Base-by-base conservation (phyloP, 2,113 vertebrate species). In the Eubucco bourcierii region DNA sequence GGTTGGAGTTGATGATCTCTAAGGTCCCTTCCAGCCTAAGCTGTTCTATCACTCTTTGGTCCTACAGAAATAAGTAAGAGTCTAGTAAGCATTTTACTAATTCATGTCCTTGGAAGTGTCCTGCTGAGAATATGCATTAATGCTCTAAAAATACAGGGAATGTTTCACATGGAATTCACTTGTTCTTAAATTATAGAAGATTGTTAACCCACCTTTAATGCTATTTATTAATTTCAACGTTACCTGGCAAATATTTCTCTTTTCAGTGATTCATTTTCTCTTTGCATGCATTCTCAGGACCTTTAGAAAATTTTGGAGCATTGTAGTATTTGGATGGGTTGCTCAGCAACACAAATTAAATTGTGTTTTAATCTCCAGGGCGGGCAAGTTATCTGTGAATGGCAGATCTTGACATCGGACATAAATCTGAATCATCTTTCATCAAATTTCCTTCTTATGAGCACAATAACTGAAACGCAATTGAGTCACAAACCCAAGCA, bases 291-390 rank as follows among this genome's bases (percentile, higher is more conserved):
- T 39, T 81, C 46, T 53, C 71, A 87, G 7, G 41, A 87, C 34
- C 63, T 47, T 52, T 39, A 58, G n/a, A 72, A 73, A 79, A 81
- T 75, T 84, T 87, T 5, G 3, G 20, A 76, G 34, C 76, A 87
- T 84, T 91, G 87, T 58, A 82, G 73, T 27, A 84, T 79, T 84
- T 76, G 68, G 39, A 70, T 37, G 21, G 29, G 63, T 88, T 92
- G 81, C 84, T 89, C 87, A 84, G 81, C 67, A 90, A 92, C 81
- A 76, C 41, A 60, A 93, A 81, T 75, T 33, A 89, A 81, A 19
- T 46, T 65, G 44, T 76, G 10, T 77, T 92, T 76, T 61, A 76
- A 89, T 66, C 75, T 76, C 71, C 52, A 34, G 6, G 46, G 50
- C n/a, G 6, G 46, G 50, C n/a, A 78, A 88, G 39, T 55, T 52